Percentiles rank a stretch among this genome's conserved stretches.
Conservation (phyloP, 2,797 vertebrate genomes). For the Limnodromus scolopaceus region DNA sequence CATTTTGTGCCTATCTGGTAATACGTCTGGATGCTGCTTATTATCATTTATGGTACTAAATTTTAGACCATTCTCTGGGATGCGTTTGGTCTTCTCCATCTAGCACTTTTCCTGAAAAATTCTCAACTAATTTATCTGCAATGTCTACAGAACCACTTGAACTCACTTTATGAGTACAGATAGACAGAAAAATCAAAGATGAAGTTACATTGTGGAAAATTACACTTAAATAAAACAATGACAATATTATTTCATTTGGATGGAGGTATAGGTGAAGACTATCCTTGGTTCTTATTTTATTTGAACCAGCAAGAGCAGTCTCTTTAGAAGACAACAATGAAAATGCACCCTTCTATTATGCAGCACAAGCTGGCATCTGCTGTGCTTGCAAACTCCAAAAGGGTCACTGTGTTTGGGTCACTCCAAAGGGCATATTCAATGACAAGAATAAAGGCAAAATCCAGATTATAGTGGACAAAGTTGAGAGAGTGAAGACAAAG, state of each 20-base stretch:
- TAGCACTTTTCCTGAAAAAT: neutral
- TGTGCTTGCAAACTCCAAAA: neutral
- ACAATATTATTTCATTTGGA: neutral
- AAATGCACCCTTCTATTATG: neutral
- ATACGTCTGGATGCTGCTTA: neutral
- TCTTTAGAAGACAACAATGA: neutral
- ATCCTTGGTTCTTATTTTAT: neutral
- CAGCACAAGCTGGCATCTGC: neutral
- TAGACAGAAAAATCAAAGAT: neutral
- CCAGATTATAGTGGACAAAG: conserved; percentile 14
- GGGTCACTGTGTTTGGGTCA: neutral
- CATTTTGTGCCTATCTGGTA: neutral
- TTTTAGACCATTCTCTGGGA: neutral
- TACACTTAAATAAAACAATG: neutral
- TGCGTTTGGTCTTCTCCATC: neutral
- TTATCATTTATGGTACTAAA: neutral
- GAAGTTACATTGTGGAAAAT: neutral
- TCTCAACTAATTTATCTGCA: neutral
- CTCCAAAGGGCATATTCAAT: conserved; percentile 21
- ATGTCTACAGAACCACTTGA: neutral
- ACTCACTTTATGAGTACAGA: neutral
- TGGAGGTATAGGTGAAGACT: neutral
- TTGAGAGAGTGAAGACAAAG: conserved; percentile 23
- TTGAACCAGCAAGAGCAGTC: neutral
- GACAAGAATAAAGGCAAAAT: conserved; percentile 6